Conservation (phyloP, 2,888 invertebrate genomes). For the Cephus runcator region DNA sequence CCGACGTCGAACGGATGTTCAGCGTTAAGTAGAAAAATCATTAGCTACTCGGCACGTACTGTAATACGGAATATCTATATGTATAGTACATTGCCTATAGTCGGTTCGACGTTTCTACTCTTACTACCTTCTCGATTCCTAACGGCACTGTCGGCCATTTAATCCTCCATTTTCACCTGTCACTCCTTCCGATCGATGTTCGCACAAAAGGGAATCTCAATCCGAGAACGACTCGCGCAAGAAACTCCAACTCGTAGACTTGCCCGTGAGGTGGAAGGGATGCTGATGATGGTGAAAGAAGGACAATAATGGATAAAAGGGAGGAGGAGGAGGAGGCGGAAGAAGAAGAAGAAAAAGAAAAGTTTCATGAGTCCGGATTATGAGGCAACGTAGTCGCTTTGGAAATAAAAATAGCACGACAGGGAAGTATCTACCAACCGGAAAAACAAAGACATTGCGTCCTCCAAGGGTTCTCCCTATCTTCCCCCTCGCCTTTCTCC, state of each 20-base stretch:
- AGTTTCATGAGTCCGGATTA: conserved; percentile 46
- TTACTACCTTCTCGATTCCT: background rate
- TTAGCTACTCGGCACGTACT: background rate
- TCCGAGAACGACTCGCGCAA: conserved; percentile 37
- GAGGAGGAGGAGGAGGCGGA: conserved; percentile 14
- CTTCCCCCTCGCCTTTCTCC: background rate
- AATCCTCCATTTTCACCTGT: conserved; percentile 59
- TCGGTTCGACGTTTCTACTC: background rate
- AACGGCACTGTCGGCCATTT: conserved; percentile 18
- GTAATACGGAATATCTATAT: background rate
- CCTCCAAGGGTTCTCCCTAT: conserved; percentile 10
- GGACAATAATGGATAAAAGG: conserved; percentile 4
- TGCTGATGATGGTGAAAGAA: conserved; percentile 23
- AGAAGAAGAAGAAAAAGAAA: conserved; percentile 33
- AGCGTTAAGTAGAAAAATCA: too few species aligned
- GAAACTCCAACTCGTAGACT: conserved; percentile 16
- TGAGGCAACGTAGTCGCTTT: conserved; percentile 38
- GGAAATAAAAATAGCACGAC: conserved; percentile 43
- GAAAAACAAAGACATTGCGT: conserved; percentile 35
- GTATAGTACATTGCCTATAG: background rate
- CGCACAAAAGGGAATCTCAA: conserved; percentile 47
- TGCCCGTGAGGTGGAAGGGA: conserved; percentile 25
- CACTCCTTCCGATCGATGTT: conserved; percentile 42
- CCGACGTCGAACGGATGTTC: too few species aligned
- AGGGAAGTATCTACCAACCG: conserved; percentile 16